Percentiles rank a stretch among this genome's conserved stretches.
Evolutionary conservation across 2,113 vertebrate species (phyloP).

Genomic region (Platanista minor): DNA sequence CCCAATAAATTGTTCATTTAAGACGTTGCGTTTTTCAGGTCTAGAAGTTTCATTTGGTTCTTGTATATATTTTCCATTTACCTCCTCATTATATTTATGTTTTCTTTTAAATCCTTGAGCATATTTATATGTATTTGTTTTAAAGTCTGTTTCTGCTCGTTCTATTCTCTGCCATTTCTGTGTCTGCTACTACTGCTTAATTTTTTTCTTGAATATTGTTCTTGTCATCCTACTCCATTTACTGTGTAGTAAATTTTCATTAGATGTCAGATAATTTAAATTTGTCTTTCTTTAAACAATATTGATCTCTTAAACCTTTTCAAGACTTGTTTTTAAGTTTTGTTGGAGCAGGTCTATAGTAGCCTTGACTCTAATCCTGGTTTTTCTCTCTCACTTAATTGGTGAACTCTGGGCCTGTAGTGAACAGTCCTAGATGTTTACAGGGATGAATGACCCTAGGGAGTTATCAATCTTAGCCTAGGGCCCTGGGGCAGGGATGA

Average conservation of each 20-base stretch:
- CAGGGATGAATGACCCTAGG: not conserved
- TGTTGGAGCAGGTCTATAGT: not conserved
- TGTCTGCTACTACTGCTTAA: not conserved
- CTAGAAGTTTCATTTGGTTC: not conserved
- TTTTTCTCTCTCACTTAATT: not conserved
- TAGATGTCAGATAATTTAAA: not conserved
- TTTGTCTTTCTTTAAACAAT: not conserved
- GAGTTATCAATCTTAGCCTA: not conserved
- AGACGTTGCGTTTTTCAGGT: not conserved
- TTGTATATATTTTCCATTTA: not conserved
- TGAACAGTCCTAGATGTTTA: not conserved
- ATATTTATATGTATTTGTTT: not conserved
- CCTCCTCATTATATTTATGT: not conserved
- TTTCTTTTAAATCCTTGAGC: not conserved
- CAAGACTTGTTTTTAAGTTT: not conserved
- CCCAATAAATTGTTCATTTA: not conserved
- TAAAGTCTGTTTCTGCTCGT: not conserved
- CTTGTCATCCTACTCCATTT: not conserved
- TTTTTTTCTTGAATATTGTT: not conserved
- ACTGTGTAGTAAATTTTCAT: not conserved
- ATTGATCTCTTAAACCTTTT: not conserved
- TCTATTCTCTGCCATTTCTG: not conserved
- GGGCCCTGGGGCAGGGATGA: not conserved
- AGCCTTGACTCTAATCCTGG: not conserved
- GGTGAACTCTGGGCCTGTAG: not conserved